Conservation (phyloP, 2,113 vertebrate species). For the Macaca fascicularis region DNA sequence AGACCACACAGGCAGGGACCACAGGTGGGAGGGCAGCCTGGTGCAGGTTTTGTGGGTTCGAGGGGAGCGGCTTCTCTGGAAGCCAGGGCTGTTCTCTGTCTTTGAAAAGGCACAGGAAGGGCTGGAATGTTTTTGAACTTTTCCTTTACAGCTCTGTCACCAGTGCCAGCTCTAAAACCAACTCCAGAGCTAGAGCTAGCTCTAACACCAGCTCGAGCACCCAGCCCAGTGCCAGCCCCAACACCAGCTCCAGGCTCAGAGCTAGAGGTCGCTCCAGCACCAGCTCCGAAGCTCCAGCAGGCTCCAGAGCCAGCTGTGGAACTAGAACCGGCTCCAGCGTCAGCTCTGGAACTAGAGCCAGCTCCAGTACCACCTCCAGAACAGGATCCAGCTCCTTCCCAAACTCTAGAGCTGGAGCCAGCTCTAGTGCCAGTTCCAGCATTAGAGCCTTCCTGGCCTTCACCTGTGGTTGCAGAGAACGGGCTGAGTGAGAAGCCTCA, state of each 20-base stretch:
- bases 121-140: background rate
- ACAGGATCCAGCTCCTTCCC: background rate
- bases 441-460: slow-evolving; percentile 86
- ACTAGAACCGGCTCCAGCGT: background rate
- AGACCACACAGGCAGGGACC: rapidly evolving
- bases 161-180: background rate
- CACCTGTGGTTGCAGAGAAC: slow-evolving; percentile 89
- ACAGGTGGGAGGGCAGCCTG: rapidly evolving
- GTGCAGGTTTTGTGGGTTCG: too few relatives aligned
- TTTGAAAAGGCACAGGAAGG: background rate
- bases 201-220: background rate
- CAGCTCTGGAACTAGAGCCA: slow-evolving; percentile 77
- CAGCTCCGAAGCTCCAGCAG: background rate
- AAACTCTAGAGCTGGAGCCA: background rate
- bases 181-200: background rate
- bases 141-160: background rate
- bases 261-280: rapidly evolving
- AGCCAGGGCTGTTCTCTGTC: background rate
- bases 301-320: rapidly evolving
- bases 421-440: slow-evolving; percentile 65
- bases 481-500: slow-evolving; percentile 89
- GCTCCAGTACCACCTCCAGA: background rate
- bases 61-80: background rate
- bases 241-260: background rate
- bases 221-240: too few relatives aligned